Percentiles rank a stretch among this genome's conserved stretches.
Conservation (phyloP, 2,797 vertebrate genomes). For the Anguilla marmorata region DNA sequence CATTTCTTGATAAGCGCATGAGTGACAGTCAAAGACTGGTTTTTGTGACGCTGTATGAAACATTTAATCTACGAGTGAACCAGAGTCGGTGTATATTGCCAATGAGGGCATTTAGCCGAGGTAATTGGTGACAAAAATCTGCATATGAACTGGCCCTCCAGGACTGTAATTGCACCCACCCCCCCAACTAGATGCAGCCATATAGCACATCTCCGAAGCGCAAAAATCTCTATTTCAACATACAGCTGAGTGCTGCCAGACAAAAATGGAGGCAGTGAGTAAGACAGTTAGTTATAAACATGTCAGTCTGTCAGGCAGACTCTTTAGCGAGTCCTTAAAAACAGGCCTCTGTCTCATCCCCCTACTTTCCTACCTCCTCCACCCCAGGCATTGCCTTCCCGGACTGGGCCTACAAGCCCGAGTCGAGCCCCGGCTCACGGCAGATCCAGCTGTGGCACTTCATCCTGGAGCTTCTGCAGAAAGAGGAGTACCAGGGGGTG, state of each 20-base stretch:
- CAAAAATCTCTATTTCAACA: not conserved
- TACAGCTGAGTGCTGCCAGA: not conserved
- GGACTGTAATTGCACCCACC: no score
- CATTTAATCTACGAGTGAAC: no score
- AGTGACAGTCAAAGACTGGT: no score
- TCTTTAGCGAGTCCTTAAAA: constrained; percentile 34
- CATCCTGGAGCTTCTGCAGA: constrained; percentile 89
- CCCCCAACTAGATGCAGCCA: no score
- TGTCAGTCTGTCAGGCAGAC: not conserved
- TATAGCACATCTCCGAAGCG: no score
- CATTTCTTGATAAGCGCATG: no score
- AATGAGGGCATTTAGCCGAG: no score
- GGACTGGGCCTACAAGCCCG: constrained; percentile 93
- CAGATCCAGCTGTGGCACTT: constrained; percentile 97
- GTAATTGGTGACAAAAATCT: no score
- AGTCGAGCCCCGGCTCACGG: constrained; percentile 88
- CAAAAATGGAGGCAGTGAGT: constrained; percentile 51
- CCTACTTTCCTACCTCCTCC: constrained; percentile 48
- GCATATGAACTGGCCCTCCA: no score
- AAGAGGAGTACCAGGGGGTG: constrained; percentile 88
- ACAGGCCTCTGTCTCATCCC: constrained; percentile 59
- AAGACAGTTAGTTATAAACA: constrained; percentile 50
- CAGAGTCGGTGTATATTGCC: no score
- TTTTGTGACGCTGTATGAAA: no score
- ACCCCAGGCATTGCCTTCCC: constrained; percentile 86